Percentiles rank a stretch among this genome's conserved stretches.
These are phyloP conservation scores for Chydorus sphaericus DNA, from an alignment of 2,888 invertebrate species.

Conservation along the genomic window DNA sequence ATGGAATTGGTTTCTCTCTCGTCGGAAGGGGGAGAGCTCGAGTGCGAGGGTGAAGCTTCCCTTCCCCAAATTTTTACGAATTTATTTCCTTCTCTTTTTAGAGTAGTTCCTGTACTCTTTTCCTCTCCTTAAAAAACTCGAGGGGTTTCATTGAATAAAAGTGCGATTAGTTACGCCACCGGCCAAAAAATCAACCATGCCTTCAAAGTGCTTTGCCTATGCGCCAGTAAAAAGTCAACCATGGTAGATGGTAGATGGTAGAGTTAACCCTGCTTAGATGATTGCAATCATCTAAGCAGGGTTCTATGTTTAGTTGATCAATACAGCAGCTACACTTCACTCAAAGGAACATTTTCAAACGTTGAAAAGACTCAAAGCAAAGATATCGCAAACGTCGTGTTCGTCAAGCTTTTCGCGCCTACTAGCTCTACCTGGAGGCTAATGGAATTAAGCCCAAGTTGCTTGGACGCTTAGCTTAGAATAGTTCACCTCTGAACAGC, in stretches of 20 bases:
- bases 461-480: too few relatives aligned
- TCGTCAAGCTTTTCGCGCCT: conserved; percentile 76
- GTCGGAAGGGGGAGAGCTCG: too few relatives aligned
- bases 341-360: conserved; percentile 47
- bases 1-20: too few relatives aligned
- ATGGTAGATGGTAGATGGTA: too few relatives aligned
- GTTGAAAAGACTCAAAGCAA: conserved; percentile 86
- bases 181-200: conserved; percentile 80
- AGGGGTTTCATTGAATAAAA: conserved; percentile 71
- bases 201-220: conserved; percentile 40
- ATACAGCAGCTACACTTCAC: conserved; percentile 61
- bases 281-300: conserved; percentile 62
- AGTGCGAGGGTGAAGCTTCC: too few relatives aligned
- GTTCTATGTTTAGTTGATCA: conserved; percentile 85
- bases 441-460: too few relatives aligned
- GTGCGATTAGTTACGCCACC: conserved; percentile 78
- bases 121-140: too few relatives aligned
- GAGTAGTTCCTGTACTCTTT: too few relatives aligned
- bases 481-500: conserved; percentile 38
- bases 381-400: conserved; percentile 92
- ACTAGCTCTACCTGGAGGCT: conserved; percentile 49
- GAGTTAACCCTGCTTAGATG: too few relatives aligned
- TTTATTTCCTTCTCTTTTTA: too few relatives aligned
- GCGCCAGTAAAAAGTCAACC: conserved; percentile 69
- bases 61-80: too few relatives aligned